A percentile compares a stretch with the other conserved stretches of the same genome.
Conservation (phyloP, 2,797 vertebrate genomes). For the Steatocranus sp. region DNA sequence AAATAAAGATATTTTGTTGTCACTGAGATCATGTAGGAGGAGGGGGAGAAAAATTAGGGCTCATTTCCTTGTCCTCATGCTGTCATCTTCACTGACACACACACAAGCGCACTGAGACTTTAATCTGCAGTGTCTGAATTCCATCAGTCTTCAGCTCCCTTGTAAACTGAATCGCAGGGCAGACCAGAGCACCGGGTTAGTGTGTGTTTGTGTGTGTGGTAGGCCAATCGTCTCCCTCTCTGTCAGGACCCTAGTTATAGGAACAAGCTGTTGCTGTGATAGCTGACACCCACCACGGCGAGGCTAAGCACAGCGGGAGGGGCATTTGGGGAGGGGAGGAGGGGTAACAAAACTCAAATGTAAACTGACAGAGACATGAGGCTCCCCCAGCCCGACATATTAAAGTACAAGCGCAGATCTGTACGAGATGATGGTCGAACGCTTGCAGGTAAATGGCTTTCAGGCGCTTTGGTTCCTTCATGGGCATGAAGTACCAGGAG, state of each 20-base stretch:
- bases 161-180: constrained; percentile 68
- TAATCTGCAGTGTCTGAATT: constrained; percentile 67
- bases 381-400: background rate
- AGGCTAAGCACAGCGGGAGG: constrained; percentile 26
- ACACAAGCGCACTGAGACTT: constrained; percentile 1
- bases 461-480: constrained; percentile 27
- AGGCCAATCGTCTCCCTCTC: constrained; percentile 66
- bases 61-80: constrained; percentile 23
- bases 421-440: background rate
- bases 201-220: constrained; percentile 46
- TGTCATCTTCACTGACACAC: constrained; percentile 25
- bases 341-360: constrained; percentile 11
- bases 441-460: constrained; percentile 8
- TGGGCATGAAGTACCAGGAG: constrained; percentile 42
- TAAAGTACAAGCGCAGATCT: constrained; percentile 24
- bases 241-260: constrained; percentile 80
- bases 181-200: constrained; percentile 49
- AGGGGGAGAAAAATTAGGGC: background rate
- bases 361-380: constrained; percentile 10
- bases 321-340: constrained; percentile 4
- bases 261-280: constrained; percentile 83
- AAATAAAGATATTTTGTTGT: background rate
- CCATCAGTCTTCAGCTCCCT: constrained; percentile 74
- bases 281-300: constrained; percentile 75
- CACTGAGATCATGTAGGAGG: background rate